Evolutionary conservation across 2,888 invertebrate genomes (phyloP).

Genomic region (Monochamus alternatus): DNA sequence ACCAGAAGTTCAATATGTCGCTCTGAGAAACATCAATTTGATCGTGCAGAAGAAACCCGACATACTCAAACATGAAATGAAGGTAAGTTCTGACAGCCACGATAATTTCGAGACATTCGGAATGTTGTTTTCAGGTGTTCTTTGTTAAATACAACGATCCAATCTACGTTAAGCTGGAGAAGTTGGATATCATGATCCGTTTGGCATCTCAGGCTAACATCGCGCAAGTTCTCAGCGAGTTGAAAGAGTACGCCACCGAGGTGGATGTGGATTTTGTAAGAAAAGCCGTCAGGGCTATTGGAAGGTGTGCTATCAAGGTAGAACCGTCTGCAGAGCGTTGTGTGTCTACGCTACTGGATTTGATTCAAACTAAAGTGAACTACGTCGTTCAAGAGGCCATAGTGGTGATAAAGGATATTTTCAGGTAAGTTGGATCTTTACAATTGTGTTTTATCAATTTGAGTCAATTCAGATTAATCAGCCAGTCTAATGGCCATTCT

Average conservation of each 20-base stretch:
- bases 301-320: constrained; percentile 97
- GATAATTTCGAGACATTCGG: not conserved
- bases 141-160: constrained; percentile 99
- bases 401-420: constrained; percentile 98
- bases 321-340: constrained; percentile 99
- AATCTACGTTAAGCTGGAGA: constrained; percentile 99
- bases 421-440: constrained; percentile 74
- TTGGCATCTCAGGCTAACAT: constrained; percentile 98
- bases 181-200: constrained; percentile 99
- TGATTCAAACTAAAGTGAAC: constrained; percentile 99
- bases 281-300: constrained; percentile 98
- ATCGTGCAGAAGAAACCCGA: constrained; percentile 99
- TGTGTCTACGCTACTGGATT: constrained; percentile 96
- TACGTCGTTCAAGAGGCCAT: constrained; percentile 99
- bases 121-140: constrained; percentile 77
- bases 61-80: constrained; percentile 99
- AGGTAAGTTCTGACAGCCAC: constrained; percentile 74
- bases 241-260: constrained; percentile 99
- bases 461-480: no score
- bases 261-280: constrained; percentile 99
- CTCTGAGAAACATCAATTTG: constrained; percentile 97
- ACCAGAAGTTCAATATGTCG: constrained; percentile 99
- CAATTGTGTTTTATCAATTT: not conserved
- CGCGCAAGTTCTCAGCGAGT: constrained; percentile 96
- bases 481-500: no score